phyloP scores from a whole-genome alignment of 2,888 invertebrate genomes.

The Trimorus sp. region DNA sequence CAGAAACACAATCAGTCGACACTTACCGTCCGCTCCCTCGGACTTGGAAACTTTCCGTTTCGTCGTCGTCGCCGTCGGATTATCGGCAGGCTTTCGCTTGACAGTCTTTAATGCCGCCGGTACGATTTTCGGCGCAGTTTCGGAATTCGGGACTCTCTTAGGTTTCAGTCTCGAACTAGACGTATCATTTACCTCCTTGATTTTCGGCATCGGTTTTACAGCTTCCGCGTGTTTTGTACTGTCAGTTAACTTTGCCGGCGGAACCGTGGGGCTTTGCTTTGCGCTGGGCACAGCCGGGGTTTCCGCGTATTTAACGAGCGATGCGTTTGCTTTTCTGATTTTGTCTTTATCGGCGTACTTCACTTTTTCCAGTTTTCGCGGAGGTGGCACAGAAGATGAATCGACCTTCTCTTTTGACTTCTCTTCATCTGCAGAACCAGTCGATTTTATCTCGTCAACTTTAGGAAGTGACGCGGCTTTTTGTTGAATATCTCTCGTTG shows the following conservation, averaged over 20 bases:
- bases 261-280: constrained; percentile 45
- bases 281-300: constrained; percentile 10
- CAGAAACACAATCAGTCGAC: constrained; percentile 39
- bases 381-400: constrained; percentile 45
- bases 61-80: constrained; percentile 46
- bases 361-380: constrained; percentile 74
- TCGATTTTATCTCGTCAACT: too few relatives aligned
- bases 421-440: background rate
- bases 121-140: constrained; percentile 49
- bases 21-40: constrained; percentile 59
- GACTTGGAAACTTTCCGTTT: constrained; percentile 57
- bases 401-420: constrained; percentile 56
- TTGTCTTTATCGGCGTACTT: constrained; percentile 75
- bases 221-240: constrained; percentile 55
- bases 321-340: constrained; percentile 31
- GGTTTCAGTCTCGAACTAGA: constrained; percentile 57
- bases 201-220: constrained; percentile 58
- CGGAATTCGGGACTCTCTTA: constrained; percentile 56
- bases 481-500: too few relatives aligned
- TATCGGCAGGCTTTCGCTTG: constrained; percentile 48
- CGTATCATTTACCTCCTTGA: constrained; percentile 54
- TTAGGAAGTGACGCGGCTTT: too few relatives aligned
- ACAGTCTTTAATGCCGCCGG: constrained; percentile 47
- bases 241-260: constrained; percentile 49
- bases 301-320: constrained; percentile 35